These are phyloP conservation scores for Hypomecis punctinalis DNA, from an alignment of 2,888 invertebrate genomes.

Conservation along the genomic window DNA sequence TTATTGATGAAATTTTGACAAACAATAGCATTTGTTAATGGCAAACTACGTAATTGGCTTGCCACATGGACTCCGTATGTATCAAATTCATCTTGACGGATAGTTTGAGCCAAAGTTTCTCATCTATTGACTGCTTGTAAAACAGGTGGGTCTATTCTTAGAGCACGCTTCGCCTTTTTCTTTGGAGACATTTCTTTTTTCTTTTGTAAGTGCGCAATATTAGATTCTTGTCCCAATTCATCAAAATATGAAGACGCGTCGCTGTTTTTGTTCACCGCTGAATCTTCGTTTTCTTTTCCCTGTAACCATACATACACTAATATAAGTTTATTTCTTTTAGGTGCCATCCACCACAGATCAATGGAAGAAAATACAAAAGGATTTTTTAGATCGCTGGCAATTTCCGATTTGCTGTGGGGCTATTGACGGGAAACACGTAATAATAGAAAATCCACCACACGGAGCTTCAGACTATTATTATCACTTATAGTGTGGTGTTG, in stretches of 20 bases:
- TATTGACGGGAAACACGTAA: slow-evolving; percentile 54
- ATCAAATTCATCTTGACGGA: slow-evolving; percentile 49
- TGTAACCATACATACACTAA: slow-evolving; percentile 43
- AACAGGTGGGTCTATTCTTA: slow-evolving; percentile 46
- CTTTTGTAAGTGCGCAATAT: slow-evolving; percentile 43
- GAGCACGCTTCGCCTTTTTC: too few species aligned
- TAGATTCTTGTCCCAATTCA: slow-evolving; percentile 47
- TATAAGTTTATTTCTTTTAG: slow-evolving; percentile 47
- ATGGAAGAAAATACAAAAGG: slow-evolving; percentile 48
- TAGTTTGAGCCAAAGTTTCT: slow-evolving; percentile 42
- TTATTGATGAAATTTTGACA: slow-evolving; percentile 51
- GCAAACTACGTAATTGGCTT: slow-evolving; percentile 50
- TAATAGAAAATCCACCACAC: slow-evolving; percentile 42
- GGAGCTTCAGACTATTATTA: slow-evolving; percentile 48
- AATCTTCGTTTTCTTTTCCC: slow-evolving; percentile 44
- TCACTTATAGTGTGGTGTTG: slow-evolving; percentile 43
- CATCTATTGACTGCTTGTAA: slow-evolving; percentile 44
- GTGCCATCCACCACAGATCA: too few species aligned
- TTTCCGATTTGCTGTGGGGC: slow-evolving; percentile 52
- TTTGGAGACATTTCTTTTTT: too few species aligned
- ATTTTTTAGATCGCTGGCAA: slow-evolving; percentile 51
- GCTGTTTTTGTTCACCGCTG: slow-evolving; percentile 44
- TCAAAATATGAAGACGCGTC: slow-evolving; percentile 48
- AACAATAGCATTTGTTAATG: slow-evolving; percentile 45
- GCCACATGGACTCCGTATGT: slow-evolving; percentile 49